Conservation (phyloP, 2,113 vertebrate genomes). For the Alexandromys fortis region DNA sequence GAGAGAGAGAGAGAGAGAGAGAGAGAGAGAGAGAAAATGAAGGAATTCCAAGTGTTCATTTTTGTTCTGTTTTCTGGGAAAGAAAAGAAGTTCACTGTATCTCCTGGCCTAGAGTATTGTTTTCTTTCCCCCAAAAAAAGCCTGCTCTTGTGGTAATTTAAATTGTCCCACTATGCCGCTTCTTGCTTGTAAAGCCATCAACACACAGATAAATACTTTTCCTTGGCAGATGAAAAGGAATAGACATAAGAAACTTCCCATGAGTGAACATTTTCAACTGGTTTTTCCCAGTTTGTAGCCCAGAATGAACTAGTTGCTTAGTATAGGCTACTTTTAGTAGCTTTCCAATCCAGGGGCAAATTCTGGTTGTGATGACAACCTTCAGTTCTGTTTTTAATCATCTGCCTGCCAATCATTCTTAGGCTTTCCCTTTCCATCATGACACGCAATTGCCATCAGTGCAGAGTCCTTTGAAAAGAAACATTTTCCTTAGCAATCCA, state of each 20-base stretch:
- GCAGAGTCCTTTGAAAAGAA: neutral
- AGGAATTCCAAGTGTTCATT: neutral
- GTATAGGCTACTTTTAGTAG: neutral
- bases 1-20: no score
- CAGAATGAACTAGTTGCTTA: neutral
- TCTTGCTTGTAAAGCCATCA: slow-evolving; percentile 9
- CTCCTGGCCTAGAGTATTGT: neutral
- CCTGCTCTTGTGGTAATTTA: neutral
- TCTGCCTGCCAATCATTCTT: slow-evolving; percentile 19
- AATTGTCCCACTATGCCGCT: neutral
- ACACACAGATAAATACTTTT: neutral
- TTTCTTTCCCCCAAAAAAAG: slow-evolving; percentile 8
- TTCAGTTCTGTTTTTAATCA: slow-evolving; percentile 9
- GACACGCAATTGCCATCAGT: neutral
- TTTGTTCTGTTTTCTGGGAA: neutral
- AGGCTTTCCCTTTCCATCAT: neutral
- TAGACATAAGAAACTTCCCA: neutral
- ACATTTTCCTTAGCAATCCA: slow-evolving; percentile 31
- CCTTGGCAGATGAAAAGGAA: neutral
- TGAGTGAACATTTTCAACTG: neutral
- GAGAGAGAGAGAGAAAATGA: no score
- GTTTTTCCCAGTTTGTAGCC: neutral
- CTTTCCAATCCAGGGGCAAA: neutral
- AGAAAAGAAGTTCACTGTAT: neutral
- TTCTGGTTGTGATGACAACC: neutral